Percentiles rank a stretch among this genome's conserved stretches.
Conservation (phyloP, 2,113 vertebrate species). For the Callocephalon fimbriatum region DNA sequence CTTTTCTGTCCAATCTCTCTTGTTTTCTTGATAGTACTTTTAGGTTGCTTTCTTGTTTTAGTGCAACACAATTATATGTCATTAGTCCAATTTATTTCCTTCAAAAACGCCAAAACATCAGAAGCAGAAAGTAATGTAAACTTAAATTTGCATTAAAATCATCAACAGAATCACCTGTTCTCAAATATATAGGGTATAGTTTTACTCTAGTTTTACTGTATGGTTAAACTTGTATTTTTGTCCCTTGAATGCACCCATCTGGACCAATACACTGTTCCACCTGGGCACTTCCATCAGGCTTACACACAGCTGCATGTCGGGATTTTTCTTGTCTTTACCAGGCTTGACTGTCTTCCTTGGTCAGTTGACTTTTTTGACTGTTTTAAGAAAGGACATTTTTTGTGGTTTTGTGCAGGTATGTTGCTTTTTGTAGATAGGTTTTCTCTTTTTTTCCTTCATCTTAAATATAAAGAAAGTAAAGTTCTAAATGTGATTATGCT, state of each 20-base stretch:
- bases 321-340: constrained; percentile 31
- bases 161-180: not conserved
- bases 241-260: not conserved
- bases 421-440: not conserved
- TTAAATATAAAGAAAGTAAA: not conserved
- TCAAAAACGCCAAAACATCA: not conserved
- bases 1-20: not conserved
- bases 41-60: not conserved
- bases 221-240: not conserved
- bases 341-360: not conserved
- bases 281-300: not conserved
- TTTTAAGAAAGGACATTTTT: not conserved
- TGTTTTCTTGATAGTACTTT: not conserved
- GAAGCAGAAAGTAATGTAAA: not conserved
- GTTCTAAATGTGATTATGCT: not conserved
- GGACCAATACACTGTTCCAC: not conserved
- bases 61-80: not conserved
- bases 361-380: not conserved
- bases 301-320: not conserved
- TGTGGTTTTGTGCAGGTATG: not conserved
- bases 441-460: not conserved
- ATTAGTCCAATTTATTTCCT: not conserved
- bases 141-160: not conserved
- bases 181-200: not conserved
- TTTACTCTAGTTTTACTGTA: not conserved